Evolutionary conservation across 2,797 vertebrate species (phyloP).

Genomic region (Hydrophis major): DNA sequence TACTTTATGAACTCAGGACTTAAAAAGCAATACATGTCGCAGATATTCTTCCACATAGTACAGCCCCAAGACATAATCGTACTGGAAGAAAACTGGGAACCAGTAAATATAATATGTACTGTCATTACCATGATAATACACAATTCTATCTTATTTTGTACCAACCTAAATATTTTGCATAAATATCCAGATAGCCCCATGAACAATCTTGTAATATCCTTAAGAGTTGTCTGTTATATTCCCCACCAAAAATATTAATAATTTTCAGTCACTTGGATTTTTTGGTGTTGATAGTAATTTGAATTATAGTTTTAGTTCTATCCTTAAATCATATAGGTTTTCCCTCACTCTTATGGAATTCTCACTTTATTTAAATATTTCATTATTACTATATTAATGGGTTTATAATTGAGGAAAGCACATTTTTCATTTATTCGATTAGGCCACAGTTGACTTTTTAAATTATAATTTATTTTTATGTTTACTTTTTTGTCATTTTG

Average conservation of each 20-base stretch:
- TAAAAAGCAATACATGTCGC: background rate
- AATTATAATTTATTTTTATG: background rate
- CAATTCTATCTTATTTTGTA: background rate
- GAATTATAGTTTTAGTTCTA: background rate
- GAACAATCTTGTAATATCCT: background rate
- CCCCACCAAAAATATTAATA: background rate
- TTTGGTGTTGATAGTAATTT: background rate
- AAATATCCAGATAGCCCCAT: background rate
- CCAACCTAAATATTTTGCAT: background rate
- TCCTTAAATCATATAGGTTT: background rate
- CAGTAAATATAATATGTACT: background rate
- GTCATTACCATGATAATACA: background rate
- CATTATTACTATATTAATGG: background rate
- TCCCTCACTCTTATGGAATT: background rate
- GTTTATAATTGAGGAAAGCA: background rate
- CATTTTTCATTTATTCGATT: background rate
- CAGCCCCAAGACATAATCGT: background rate
- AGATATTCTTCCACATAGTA: background rate
- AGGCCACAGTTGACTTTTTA: background rate
- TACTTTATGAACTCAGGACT: background rate
- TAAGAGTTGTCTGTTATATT: background rate
- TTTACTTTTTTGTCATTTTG: background rate
- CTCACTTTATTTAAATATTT: background rate
- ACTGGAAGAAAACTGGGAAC: background rate
- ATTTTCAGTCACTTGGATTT: background rate